Conservation (phyloP, 1,140 invertebrate genomes). For the Subanguina moxae region DNA sequence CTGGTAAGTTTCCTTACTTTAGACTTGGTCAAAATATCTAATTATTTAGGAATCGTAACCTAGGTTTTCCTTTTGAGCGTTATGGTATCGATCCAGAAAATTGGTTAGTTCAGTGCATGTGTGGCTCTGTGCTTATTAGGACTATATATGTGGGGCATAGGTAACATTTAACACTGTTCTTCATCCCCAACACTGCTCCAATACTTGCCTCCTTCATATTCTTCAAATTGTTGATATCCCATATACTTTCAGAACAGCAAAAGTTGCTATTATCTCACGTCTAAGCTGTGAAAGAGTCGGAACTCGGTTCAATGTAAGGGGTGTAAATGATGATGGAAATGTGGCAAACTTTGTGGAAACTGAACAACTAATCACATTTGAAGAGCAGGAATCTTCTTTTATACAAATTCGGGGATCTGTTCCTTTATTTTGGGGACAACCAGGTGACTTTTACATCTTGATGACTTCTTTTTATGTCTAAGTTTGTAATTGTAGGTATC, state of each 20-base stretch:
- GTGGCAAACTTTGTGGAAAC: constrained; percentile 99
- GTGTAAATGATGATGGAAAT: constrained; percentile 96
- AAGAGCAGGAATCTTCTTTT: constrained; percentile 73
- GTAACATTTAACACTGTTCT: constrained; percentile 24
- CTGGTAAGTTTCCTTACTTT: constrained; percentile 46
- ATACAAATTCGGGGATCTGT: constrained; percentile 85
- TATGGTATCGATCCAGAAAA: constrained; percentile 44
- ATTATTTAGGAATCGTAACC: constrained; percentile 49
- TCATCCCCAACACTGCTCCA: too few species aligned
- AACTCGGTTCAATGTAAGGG: constrained; percentile 90
- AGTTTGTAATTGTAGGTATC: constrained; percentile 71
- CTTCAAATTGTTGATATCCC: too few species aligned
- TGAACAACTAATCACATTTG: constrained; percentile 76
- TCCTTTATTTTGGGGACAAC: constrained; percentile 97
- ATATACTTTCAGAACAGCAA: constrained; percentile 64
- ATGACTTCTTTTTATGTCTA: constrained; percentile 96
- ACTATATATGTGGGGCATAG: constrained; percentile 58
- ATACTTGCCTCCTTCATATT: too few species aligned
- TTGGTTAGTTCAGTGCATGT: constrained; percentile 56
- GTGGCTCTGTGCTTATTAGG: constrained; percentile 53
- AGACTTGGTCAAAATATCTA: not conserved
- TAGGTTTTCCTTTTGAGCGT: constrained; percentile 53
- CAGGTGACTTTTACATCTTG: constrained; percentile 73
- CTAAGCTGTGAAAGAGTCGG: constrained; percentile 92
- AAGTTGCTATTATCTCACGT: constrained; percentile 86